A percentile compares a stretch with the other conserved stretches of the same genome.
These are phyloP conservation scores for Hermaeophaga mercurialis DNA, from an alignment of 2,888 invertebrate genomes.

Conservation along the genomic window DNA sequence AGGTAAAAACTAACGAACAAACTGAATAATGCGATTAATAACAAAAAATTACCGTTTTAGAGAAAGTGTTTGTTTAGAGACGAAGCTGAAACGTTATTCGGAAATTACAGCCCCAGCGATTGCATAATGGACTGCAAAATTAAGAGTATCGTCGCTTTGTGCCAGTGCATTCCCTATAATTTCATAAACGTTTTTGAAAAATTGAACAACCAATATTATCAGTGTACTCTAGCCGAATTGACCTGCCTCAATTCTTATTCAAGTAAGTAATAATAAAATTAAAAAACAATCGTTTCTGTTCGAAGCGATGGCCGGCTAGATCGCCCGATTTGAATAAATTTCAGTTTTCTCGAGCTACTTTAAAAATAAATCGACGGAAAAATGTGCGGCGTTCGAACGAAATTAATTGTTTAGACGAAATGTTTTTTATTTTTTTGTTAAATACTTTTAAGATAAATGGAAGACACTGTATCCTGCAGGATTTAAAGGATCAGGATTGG, in stretches of 20 bases:
- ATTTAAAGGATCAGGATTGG: conserved; percentile 46
- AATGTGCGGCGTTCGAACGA: too few relatives aligned
- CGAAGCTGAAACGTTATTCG: conserved; percentile 42
- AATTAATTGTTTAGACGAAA: neutral
- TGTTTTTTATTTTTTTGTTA: neutral
- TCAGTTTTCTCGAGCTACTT: too few relatives aligned
- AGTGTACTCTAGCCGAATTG: conserved; percentile 62
- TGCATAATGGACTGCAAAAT: conserved; percentile 65
- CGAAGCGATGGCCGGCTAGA: too few relatives aligned
- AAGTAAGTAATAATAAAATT: conserved; percentile 51
- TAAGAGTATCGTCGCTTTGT: conserved; percentile 59
- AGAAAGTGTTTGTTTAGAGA: conserved; percentile 43
- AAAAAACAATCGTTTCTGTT: too few relatives aligned
- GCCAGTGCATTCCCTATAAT: conserved; percentile 65
- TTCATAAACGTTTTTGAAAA: conserved; percentile 54
- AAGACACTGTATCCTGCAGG: conserved; percentile 56
- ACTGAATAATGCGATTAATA: too few relatives aligned
- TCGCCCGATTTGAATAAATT: too few relatives aligned
- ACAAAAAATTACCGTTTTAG: conserved; percentile 33
- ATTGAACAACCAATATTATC: conserved; percentile 41
- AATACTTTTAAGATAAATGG: conserved; percentile 57
- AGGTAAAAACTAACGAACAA: too few relatives aligned
- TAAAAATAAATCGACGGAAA: too few relatives aligned
- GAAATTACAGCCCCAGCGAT: conserved; percentile 63
- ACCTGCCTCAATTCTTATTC: conserved; percentile 59